A percentile compares a stretch with the other conserved stretches of the same genome.
Conservation (phyloP, 2,113 vertebrate genomes). For the Manacus vitellinus region DNA sequence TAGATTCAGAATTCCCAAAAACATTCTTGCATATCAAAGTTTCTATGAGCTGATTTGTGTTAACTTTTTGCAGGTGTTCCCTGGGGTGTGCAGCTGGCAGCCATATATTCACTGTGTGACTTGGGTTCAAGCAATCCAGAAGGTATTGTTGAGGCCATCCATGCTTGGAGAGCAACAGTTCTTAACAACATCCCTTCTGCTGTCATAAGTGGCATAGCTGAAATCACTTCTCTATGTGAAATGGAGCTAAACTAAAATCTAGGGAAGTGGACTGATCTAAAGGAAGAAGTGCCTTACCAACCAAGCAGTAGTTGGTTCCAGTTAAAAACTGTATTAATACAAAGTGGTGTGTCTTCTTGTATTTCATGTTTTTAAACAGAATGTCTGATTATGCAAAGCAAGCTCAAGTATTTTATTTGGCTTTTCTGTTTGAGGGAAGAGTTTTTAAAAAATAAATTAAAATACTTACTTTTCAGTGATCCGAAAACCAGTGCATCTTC, state of each 20-base stretch:
- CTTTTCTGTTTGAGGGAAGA: conserved; percentile 24
- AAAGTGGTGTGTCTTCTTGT: background rate
- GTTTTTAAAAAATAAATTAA: background rate
- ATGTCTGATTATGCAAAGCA: background rate
- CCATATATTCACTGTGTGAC: conserved; percentile 88
- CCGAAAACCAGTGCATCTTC: background rate
- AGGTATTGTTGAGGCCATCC: conserved; percentile 79
- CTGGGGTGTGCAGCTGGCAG: conserved; percentile 92
- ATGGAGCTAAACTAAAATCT: background rate
- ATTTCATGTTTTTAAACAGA: background rate
- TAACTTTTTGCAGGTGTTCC: conserved; percentile 81
- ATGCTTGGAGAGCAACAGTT: conserved; percentile 79
- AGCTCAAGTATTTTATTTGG: conserved; percentile 6
- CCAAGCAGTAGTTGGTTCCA: background rate
- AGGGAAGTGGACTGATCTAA: background rate
- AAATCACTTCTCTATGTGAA: conserved; percentile 79
- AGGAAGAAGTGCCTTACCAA: conserved; percentile 55
- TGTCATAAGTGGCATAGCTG: conserved; percentile 80
- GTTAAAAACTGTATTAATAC: background rate
- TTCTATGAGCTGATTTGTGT: background rate
- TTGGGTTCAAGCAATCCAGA: conserved; percentile 87
- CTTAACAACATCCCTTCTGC: conserved; percentile 75
- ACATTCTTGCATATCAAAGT: background rate
- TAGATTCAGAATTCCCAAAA: background rate
- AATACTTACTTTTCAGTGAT: background rate